Percentiles rank a stretch among this genome's conserved stretches.
Evolutionary conservation across 2,797 vertebrate species (phyloP).

Genomic region (Pseudomugil gertrudae): DNA sequence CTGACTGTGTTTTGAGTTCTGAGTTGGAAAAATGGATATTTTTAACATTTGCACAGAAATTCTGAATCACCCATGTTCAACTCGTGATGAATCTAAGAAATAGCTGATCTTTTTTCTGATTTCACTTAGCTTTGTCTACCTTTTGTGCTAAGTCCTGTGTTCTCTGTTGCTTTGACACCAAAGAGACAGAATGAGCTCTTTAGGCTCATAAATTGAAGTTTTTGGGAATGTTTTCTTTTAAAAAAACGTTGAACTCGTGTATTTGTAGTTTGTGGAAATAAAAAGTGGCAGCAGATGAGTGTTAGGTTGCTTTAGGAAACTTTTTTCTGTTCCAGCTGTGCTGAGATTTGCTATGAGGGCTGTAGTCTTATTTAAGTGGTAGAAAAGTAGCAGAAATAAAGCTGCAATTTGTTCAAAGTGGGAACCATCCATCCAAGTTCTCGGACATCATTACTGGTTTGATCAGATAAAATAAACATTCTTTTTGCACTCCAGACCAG

Average conservation of each 20-base stretch:
- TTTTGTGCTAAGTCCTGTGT: too few relatives aligned
- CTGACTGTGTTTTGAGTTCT: too few relatives aligned
- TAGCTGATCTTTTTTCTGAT: too few relatives aligned
- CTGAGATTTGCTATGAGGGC: background rate
- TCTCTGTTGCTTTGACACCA: background rate
- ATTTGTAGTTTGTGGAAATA: background rate
- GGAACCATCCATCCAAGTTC: background rate
- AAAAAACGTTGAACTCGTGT: background rate
- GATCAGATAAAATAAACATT: too few relatives aligned
- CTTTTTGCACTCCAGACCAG: background rate
- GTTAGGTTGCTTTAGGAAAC: background rate
- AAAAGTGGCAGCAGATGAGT: too few relatives aligned
- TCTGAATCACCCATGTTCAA: too few relatives aligned
- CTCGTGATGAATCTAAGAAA: too few relatives aligned
- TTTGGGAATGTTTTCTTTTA: background rate
- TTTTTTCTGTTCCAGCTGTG: background rate
- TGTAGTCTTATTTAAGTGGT: background rate
- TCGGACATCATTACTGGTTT: too few relatives aligned
- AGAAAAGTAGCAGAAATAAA: background rate
- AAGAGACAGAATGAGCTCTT: background rate
- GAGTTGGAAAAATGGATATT: too few relatives aligned
- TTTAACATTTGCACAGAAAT: too few relatives aligned
- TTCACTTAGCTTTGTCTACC: too few relatives aligned
- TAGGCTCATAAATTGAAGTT: background rate
- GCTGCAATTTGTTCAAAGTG: background rate